These are phyloP conservation scores for Boleophthalmus pectinirostris DNA, from an alignment of 2,113 vertebrate species.

Conservation along the genomic window DNA sequence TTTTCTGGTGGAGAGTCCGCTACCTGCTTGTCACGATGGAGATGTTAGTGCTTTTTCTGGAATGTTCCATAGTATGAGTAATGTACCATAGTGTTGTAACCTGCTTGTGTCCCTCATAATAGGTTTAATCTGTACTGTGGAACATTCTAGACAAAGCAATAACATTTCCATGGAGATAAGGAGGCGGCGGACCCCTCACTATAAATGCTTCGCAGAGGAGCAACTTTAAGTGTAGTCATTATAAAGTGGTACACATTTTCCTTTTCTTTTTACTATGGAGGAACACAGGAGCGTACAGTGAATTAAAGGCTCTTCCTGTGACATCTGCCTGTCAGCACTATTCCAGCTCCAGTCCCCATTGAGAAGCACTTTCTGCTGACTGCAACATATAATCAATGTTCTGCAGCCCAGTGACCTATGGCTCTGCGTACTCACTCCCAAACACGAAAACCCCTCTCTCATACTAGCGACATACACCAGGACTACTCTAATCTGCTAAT, in stretches of 20 bases:
- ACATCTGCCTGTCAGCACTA: constrained; percentile 53
- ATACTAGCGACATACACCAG: constrained; percentile 12
- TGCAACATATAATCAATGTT: constrained; percentile 51
- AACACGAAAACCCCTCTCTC: constrained; percentile 19
- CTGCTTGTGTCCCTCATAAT: no score
- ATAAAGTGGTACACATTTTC: not conserved
- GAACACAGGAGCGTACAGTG: not conserved
- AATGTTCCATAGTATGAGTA: no score
- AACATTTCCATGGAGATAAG: no score
- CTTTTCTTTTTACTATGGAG: not conserved
- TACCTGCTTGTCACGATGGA: no score
- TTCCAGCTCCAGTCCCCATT: constrained; percentile 17
- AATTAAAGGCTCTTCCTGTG: constrained; percentile 1
- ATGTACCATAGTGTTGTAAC: no score
- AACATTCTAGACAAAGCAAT: no score
- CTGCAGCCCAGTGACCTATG: constrained; percentile 43
- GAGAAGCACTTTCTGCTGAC: constrained; percentile 55
- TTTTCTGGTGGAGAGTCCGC: no score
- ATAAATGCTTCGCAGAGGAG: no score
- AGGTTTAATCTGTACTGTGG: no score
- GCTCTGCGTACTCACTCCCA: constrained; percentile 7
- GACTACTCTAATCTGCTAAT: constrained; percentile 32
- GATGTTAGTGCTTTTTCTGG: no score
- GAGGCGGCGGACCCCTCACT: no score
- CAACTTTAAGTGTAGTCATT: no score